Conservation (phyloP, 2,888 invertebrate genomes). For the Microctonus brassicae region DNA sequence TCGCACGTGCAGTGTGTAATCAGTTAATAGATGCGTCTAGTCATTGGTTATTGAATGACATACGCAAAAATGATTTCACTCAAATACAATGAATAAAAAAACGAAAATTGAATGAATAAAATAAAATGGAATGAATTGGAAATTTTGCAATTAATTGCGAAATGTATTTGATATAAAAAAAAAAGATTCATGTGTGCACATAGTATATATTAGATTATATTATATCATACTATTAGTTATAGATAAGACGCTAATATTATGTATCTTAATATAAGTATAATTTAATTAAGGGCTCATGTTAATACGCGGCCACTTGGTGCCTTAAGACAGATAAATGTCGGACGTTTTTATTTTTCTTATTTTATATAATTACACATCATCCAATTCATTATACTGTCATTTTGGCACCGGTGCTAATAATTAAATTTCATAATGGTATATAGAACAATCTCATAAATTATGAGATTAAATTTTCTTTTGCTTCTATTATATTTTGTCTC, state of each 20-base stretch:
- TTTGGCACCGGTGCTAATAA: neutral
- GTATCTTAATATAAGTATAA: constrained; percentile 41
- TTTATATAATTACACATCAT: neutral
- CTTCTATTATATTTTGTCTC: neutral
- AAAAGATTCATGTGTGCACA: neutral
- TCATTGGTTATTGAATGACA: constrained; percentile 41
- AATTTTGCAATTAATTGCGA: too few relatives aligned
- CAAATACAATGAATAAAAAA: constrained; percentile 6
- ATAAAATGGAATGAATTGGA: too few relatives aligned
- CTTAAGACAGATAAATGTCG: constrained; percentile 54
- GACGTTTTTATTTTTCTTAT: constrained; percentile 27
- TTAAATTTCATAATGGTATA: neutral
- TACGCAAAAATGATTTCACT: constrained; percentile 30
- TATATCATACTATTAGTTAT: neutral
- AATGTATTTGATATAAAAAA: neutral
- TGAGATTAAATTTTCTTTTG: constrained; percentile 8
- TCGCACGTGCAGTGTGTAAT: neutral
- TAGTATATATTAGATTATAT: neutral
- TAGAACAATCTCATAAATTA: constrained; percentile 4
- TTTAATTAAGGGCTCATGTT: constrained; percentile 40
- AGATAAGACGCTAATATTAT: constrained; percentile 9
- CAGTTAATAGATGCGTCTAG: constrained; percentile 37
- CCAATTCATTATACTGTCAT: constrained; percentile 5
- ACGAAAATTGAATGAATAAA: too few relatives aligned
- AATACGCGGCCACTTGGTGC: constrained; percentile 54